Conservation (phyloP, 2,888 invertebrate species). For the Palloptera scutellata region DNA sequence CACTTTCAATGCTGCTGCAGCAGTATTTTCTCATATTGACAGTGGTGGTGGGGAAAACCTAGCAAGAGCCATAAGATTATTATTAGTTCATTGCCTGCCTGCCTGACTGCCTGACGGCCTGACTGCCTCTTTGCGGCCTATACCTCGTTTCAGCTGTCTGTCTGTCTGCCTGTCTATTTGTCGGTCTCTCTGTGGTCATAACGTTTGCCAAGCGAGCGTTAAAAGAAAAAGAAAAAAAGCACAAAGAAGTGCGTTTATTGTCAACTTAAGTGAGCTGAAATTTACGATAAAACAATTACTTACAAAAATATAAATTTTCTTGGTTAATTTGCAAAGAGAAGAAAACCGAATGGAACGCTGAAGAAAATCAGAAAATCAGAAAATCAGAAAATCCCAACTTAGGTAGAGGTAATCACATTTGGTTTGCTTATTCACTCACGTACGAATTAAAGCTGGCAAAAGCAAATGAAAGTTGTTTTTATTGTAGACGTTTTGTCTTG, state of each 20-base stretch:
- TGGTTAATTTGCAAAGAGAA: not conserved
- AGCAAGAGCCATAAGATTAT: not conserved
- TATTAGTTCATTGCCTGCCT: constrained; percentile 7
- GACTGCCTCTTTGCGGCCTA: too few species aligned
- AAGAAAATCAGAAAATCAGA: too few species aligned
- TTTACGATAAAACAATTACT: constrained; percentile 22
- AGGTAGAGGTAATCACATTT: too few species aligned
- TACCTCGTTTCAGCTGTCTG: too few species aligned
- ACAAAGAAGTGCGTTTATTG: constrained; percentile 17
- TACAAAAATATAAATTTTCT: constrained; percentile 3
- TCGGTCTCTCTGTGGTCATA: constrained; percentile 27
- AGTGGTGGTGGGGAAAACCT: not conserved
- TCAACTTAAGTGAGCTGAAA: constrained; percentile 16
- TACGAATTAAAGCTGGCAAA: constrained; percentile 30
- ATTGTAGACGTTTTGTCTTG: constrained; percentile 17
- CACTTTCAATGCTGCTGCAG: too few species aligned
- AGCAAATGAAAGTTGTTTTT: constrained; percentile 40
- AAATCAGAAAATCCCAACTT: too few species aligned
- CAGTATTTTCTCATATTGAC: not conserved
- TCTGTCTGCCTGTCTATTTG: constrained; percentile 39
- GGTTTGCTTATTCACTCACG: too few species aligned
- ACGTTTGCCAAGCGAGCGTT: too few species aligned
- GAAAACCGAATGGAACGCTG: too few species aligned
- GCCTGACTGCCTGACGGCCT: not conserved
- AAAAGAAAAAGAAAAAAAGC: not conserved